phyloP scores from a whole-genome alignment of 2,797 vertebrate species.

The Aldrovandia affinis region DNA sequence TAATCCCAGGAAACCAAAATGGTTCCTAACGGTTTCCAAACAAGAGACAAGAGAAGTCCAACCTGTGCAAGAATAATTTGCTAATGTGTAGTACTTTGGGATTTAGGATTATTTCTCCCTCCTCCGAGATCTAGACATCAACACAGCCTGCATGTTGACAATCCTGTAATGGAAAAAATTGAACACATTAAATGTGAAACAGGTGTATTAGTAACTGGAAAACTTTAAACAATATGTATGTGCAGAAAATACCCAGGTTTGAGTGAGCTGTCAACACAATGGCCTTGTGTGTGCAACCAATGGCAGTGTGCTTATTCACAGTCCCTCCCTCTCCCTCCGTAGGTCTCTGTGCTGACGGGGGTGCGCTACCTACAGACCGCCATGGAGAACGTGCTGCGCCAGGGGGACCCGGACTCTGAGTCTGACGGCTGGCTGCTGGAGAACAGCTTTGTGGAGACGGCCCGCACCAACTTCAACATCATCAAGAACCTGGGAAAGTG shows the following conservation, averaged over 20 bases:
- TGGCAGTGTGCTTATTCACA: background rate
- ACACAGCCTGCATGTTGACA: too few species aligned
- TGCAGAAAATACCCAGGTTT: background rate
- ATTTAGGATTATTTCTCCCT: background rate
- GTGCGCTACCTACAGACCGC: slow-evolving; percentile 92
- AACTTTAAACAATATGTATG: too few species aligned
- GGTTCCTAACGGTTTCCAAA: too few species aligned
- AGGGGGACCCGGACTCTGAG: slow-evolving; percentile 81
- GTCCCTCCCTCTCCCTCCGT: slow-evolving; percentile 27
- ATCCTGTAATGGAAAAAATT: too few species aligned
- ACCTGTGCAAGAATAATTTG: background rate
- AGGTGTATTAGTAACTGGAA: too few species aligned
- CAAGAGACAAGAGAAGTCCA: background rate
- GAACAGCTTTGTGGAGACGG: slow-evolving; percentile 86
- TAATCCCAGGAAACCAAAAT: background rate
- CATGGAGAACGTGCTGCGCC: slow-evolving; percentile 82
- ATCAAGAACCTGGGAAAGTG: slow-evolving; percentile 87
- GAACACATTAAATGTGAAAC: too few species aligned
- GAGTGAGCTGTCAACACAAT: background rate
- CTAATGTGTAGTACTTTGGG: background rate
- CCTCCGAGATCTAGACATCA: background rate
- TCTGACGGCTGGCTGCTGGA: slow-evolving; percentile 90
- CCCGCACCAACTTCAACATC: slow-evolving; percentile 83
- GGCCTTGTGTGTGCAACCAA: background rate
- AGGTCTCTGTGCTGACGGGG: slow-evolving; percentile 87